Evolutionary conservation across 2,113 vertebrate species (phyloP).

Genomic region (Varanus salvator): DNA sequence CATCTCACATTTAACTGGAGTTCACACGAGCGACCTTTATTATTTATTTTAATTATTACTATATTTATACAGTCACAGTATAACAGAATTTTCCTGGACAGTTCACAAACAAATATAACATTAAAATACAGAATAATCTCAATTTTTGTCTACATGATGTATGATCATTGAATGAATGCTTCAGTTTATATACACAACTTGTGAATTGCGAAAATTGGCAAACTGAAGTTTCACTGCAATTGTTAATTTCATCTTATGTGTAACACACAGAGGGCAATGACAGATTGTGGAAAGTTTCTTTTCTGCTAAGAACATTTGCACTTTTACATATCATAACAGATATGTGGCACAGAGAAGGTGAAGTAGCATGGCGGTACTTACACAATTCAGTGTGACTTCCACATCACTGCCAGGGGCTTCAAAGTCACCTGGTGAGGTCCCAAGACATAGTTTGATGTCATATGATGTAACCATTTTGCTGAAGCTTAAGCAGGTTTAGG

Average conservation of each 20-base stretch:
- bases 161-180: background rate
- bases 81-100: background rate
- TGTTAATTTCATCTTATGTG: background rate
- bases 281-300: conserved; percentile 35
- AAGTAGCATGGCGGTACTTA: background rate
- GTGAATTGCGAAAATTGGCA: background rate
- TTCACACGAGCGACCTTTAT: conserved; percentile 39
- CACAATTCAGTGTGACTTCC: background rate
- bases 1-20: conserved; percentile 59
- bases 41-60: background rate
- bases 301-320: conserved; percentile 40
- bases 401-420: background rate
- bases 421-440: conserved; percentile 2
- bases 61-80: background rate
- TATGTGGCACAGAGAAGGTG: background rate
- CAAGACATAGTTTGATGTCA: background rate
- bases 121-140: background rate
- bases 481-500: background rate
- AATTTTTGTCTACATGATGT: background rate
- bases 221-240: conserved; percentile 1
- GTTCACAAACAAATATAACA: background rate
- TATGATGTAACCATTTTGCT: background rate
- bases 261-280: conserved; percentile 14
- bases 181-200: background rate
- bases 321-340: conserved; percentile 64